Evolutionary conservation across 35 echinoderm and acorn worm species (phyloP).

Genomic region (Heliocidaris erythrogramma): DNA sequence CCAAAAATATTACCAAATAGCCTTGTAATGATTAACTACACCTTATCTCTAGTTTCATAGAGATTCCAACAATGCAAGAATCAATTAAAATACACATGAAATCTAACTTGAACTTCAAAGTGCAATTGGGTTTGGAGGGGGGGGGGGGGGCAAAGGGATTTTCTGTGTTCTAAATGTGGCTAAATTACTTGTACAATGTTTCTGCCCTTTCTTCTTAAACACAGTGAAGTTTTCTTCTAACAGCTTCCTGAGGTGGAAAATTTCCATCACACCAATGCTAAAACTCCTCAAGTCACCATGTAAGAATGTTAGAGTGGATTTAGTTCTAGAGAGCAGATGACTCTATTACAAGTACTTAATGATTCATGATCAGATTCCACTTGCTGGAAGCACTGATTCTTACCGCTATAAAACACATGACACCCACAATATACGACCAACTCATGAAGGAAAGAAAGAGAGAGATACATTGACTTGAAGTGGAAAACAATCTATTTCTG

Average conservation of each 20-base stretch:
- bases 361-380: background rate
- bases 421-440: background rate
- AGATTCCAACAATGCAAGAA: background rate
- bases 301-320: background rate
- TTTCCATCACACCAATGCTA: background rate
- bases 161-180: background rate
- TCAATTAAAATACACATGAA: background rate
- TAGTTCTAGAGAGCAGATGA: background rate
- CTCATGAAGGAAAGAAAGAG: background rate
- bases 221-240: background rate
- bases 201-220: background rate
- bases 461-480: background rate
- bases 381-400: conserved; percentile 1
- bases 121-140: too few relatives aligned
- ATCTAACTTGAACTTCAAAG: background rate
- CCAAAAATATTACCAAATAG: background rate
- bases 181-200: background rate
- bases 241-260: background rate
- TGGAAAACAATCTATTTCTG: conserved; percentile 5
- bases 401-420: background rate
- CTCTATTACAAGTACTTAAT: background rate
- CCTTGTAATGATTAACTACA: background rate
- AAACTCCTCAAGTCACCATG: background rate
- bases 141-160: background rate
- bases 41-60: background rate